phyloP scores from a whole-genome alignment of 64 coral and sea anemone species.

The Montipora sp. region DNA sequence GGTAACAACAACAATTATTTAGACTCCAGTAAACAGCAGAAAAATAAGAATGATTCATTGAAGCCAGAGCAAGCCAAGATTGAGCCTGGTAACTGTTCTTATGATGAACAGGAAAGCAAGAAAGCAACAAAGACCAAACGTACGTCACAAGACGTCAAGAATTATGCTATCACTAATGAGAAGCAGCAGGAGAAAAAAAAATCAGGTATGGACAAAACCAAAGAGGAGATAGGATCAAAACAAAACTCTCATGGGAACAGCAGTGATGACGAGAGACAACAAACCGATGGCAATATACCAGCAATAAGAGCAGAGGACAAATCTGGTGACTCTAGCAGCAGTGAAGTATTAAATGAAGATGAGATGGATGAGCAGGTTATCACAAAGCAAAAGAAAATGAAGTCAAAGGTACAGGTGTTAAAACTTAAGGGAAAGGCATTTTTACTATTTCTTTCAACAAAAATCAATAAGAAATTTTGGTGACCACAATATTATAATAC shows the following conservation, averaged over 20 bases:
- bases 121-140: neutral
- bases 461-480: too few relatives aligned
- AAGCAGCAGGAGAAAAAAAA: neutral
- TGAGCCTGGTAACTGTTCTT: neutral
- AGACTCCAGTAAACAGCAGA: neutral
- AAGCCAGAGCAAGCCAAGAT: neutral
- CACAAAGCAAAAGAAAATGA: conserved; percentile 16
- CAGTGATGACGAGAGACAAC: neutral
- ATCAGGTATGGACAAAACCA: neutral
- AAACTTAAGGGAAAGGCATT: neutral
- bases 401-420: conserved; percentile 3
- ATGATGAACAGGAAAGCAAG: conserved; percentile 28
- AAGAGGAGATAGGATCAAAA: neutral
- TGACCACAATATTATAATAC: too few relatives aligned
- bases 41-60: neutral
- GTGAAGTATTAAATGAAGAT: neutral
- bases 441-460: too few relatives aligned
- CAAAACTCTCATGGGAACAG: neutral
- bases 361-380: neutral
- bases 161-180: neutral
- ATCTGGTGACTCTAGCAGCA: neutral
- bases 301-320: neutral
- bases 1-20: neutral
- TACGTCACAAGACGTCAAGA: neutral
- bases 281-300: neutral